Evolutionary conservation across 1,140 invertebrate genomes (phyloP), one percentile per base, ranked within the genome.

Genomic region (Diabrotica virgifera): DNA sequence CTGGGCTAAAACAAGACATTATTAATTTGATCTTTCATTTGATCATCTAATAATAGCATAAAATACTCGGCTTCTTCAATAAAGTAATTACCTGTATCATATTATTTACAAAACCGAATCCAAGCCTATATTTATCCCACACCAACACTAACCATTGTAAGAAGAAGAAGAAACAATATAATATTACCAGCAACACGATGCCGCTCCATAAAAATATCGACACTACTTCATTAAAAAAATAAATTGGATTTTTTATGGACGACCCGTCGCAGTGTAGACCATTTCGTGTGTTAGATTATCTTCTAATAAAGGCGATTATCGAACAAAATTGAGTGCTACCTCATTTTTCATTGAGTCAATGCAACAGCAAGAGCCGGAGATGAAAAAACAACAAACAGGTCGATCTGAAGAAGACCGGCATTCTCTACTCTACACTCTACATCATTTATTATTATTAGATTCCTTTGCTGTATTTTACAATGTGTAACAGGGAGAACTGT

Each of bases 331-430:
- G 12, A 37, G n/a, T 38, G 67, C 67, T 69, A 69, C 67, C 64
- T 69, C 64, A 69, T 69, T 69, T 69, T 69, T 69, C 67, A 69
- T 69, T 66, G 67, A 59, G 61, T 64, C 65, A 53, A 54, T 56
- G 40, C 35, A 54, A 46, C 55, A 55, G 61, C 35, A 37, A 13
- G 14, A 50, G 38, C 38, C 50, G 60, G 63, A 59, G 10, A 57
- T 63, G 52, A 66, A 65, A 67, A 64, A 56, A 59, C n/a, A 60
- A 64, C 57, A 59, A 36, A 38, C 12, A 40, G 40, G 55, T 58
- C 55, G 55, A 24, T 10, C 10, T 5, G 24, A 10, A 36, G 13
- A 55, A 36, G 9, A 36, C 53, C 53, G 53, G 40, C 40, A 46
- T 46, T 46, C 40, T 46, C n/a, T 46, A 46, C 6, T 46, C 11